Percentiles rank a stretch among this genome's conserved stretches.
Evolutionary conservation across 2,113 vertebrate genomes (phyloP).

Genomic region (Hyla sarda): DNA sequence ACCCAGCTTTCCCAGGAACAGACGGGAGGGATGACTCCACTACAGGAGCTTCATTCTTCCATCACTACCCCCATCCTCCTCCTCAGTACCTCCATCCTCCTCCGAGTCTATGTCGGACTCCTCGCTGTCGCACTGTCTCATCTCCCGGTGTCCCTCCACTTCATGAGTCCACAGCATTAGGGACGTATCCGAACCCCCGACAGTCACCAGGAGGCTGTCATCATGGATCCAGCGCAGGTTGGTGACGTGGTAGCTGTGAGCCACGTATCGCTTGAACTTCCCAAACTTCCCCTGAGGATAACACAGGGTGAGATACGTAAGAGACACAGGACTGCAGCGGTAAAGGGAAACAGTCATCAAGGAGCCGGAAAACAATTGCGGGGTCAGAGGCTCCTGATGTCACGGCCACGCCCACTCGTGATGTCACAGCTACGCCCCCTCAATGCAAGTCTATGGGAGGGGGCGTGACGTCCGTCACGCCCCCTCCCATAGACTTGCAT

Average conservation of each 20-base stretch:
- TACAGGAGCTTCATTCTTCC: not conserved
- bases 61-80: not conserved
- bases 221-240: constrained; percentile 95
- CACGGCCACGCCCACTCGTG: no score
- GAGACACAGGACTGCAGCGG: no score
- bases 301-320: no score
- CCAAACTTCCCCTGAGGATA: constrained; percentile 88
- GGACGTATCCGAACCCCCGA: constrained; percentile 91
- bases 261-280: constrained; percentile 94
- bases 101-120: constrained; percentile 97
- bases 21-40: no score
- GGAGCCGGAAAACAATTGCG: no score
- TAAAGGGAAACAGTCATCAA: not conserved
- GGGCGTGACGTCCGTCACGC: no score
- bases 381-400: no score
- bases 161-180: constrained; percentile 96
- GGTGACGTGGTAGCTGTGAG: constrained; percentile 95
- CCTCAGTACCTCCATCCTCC: constrained; percentile 89
- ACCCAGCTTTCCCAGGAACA: no score
- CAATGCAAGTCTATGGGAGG: no score
- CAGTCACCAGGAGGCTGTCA: constrained; percentile 88
- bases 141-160: constrained; percentile 83
- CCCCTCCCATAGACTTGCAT: no score
- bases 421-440: no score
- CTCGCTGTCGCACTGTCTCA: constrained; percentile 89